Evolutionary conservation across 2,888 invertebrate species (phyloP), one percentile per base, ranked within the genome.

Genomic region (Blera fallax): DNA sequence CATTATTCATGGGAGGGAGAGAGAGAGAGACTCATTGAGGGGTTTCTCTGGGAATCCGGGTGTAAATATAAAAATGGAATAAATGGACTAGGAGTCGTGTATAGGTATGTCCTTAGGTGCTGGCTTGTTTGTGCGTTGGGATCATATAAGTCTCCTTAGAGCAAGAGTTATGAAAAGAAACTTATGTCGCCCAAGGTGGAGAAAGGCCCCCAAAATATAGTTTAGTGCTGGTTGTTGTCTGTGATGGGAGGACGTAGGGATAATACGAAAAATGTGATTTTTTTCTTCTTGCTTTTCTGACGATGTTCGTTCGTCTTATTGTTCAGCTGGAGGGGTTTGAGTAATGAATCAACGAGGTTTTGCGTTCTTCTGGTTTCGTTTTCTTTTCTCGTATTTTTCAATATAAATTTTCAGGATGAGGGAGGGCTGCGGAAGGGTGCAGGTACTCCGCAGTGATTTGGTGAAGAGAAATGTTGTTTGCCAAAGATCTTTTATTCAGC

Each of bases 291-390:
- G 32, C 34, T 64, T 29, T 34, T 2, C 2, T 24, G 62, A 16
- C 34, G 29, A 29, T 62, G 45, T 21, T 62, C 11, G 0, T 27
- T 60, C 58, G 37, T 34, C 16, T 32, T 29, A 18, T 24, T 21
- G 11, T 18, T 48, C 11, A 6, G 62, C 62, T 62, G 62, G 29
- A 62, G 43, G 62, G 48, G 64, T 64, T 64, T 48, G 45, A 29
- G 64, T 32, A 48, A 64, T 64, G 45, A 64, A 48, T 64, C 32
- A 32, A 62, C 37, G 37, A 60, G 11, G 11, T 45, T 45, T 29
- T n/a, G n/a, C n/a, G n/a, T n/a, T n/a, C n/a, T n/a, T n/a, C n/a
- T n/a, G n/a, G 32, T 4, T 24, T 24, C 2, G 16, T 1, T 27
- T n/a, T 8, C 16, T 27, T 27, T 62, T 18, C 29, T 2, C 5